These are phyloP conservation scores for Drosophila mercatorum DNA, from an alignment of 2,888 invertebrate species.

Conservation along the genomic window DNA sequence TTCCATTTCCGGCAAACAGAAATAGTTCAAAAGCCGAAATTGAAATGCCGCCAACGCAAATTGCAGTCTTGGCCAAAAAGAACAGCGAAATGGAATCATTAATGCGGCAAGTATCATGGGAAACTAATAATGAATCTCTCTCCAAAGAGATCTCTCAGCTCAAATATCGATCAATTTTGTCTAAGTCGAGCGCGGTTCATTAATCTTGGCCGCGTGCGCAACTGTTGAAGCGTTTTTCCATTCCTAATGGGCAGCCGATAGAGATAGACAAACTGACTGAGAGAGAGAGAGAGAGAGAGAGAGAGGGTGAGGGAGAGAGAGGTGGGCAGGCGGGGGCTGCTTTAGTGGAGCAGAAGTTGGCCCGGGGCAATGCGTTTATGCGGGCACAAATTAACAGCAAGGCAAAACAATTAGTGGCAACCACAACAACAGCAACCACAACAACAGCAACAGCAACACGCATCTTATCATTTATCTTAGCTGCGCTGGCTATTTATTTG, in stretches of 20 bases:
- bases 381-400: constrained; percentile 78
- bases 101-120: constrained; percentile 65
- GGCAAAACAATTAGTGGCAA: constrained; percentile 72
- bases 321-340: constrained; percentile 4
- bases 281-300: neutral
- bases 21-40: constrained; percentile 57
- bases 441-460: constrained; percentile 25
- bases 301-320: neutral
- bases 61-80: constrained; percentile 51
- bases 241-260: constrained; percentile 3
- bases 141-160: constrained; percentile 27
- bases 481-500: constrained; percentile 64
- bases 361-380: constrained; percentile 74
- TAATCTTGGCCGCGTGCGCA: constrained; percentile 78
- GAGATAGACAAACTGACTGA: neutral
- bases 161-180: constrained; percentile 77
- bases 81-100: constrained; percentile 33
- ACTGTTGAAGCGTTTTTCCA: constrained; percentile 69
- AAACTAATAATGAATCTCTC: constrained; percentile 64
- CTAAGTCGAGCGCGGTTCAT: constrained; percentile 56
- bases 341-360: constrained; percentile 73
- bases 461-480: constrained; percentile 75
- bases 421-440: constrained; percentile 35
- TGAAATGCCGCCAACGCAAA: constrained; percentile 73
- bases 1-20: constrained; percentile 23